Evolutionary conservation across 2,113 vertebrate species (phyloP).

Genomic region (Chlamydotis undulata): DNA sequence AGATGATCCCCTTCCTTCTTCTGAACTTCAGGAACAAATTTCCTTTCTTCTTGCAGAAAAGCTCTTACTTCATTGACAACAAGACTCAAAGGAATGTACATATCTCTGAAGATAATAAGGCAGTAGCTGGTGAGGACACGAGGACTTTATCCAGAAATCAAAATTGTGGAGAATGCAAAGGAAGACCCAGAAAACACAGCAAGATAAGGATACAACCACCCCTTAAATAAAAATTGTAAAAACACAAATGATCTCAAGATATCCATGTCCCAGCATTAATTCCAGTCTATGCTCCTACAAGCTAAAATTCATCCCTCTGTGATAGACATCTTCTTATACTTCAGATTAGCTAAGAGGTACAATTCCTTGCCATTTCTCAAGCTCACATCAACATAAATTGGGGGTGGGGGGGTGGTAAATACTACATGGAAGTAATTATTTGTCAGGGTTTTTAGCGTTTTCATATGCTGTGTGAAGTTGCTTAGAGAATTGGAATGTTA

Average conservation of each 20-base stretch:
- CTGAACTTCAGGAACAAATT: background rate
- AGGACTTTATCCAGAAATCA: background rate
- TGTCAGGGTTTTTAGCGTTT: background rate
- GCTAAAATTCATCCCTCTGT: background rate
- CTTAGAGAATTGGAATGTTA: constrained; percentile 23
- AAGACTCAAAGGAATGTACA: background rate
- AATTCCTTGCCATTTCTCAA: background rate
- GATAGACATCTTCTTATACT: background rate
- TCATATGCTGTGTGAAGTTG: background rate
- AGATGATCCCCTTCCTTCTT: background rate
- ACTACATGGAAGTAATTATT: background rate
- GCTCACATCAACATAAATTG: background rate
- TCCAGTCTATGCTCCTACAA: background rate
- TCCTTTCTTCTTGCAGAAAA: background rate
- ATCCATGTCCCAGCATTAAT: background rate
- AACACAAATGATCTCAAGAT: background rate
- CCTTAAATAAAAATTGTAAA: background rate
- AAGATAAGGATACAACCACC: background rate
- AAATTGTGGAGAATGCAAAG: background rate
- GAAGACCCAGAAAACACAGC: background rate
- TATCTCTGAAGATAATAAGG: background rate
- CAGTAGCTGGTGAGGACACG: background rate
- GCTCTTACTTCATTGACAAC: background rate
- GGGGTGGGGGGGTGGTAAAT: background rate
- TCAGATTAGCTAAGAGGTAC: background rate